A percentile compares a stretch with the other conserved stretches of the same genome.
These are phyloP conservation scores for Hormaphis cornu DNA, from an alignment of 1,140 invertebrate genomes.

Conservation along the genomic window DNA sequence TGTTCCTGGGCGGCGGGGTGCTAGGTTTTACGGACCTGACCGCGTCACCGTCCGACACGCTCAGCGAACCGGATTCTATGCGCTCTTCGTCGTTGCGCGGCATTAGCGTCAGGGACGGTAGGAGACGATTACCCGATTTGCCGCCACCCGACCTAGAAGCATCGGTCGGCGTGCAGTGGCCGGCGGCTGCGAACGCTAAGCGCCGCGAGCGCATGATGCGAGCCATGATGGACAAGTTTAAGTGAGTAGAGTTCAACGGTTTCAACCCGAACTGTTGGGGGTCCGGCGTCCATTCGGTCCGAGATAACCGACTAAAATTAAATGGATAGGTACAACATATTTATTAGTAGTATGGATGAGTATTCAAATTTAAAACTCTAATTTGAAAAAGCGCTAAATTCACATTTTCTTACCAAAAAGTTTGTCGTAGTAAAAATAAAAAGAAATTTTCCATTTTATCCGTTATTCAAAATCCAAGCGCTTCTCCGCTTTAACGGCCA, in stretches of 20 bases:
- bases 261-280: no score
- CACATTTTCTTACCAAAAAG: no score
- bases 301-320: no score
- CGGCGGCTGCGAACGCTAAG: slow-evolving; percentile 47
- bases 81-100: slow-evolving; percentile 48
- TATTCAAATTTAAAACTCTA: no score
- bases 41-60: slow-evolving; percentile 48
- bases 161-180: slow-evolving; percentile 44
- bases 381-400: no score
- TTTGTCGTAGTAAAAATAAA: no score
- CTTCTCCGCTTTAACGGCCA: no score
- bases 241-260: slow-evolving; percentile 30
- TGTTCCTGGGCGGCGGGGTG: neutral
- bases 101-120: slow-evolving; percentile 41
- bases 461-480: no score
- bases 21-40: slow-evolving; percentile 39
- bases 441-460: no score
- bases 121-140: slow-evolving; percentile 43
- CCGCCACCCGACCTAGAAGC: slow-evolving; percentile 41
- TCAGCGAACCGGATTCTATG: slow-evolving; percentile 48
- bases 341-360: no score
- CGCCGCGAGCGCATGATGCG: slow-evolving; percentile 38
- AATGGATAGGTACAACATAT: no score
- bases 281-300: no score
- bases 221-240: slow-evolving; percentile 36